phyloP scores from a whole-genome alignment of 2,113 vertebrate genomes.

The Sceloporus tristichus region DNA sequence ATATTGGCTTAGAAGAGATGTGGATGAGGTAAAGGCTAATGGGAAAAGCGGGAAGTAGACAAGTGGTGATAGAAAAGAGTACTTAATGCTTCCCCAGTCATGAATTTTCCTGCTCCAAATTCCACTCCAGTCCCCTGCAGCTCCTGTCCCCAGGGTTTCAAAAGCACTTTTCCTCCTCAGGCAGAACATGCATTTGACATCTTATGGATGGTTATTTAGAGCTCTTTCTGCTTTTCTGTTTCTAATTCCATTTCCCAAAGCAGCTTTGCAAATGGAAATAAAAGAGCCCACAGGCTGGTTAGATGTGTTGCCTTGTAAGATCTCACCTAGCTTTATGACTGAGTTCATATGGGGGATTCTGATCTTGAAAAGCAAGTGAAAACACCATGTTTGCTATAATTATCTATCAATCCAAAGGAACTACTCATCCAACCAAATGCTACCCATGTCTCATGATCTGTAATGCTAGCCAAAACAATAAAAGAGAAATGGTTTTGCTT shows the following conservation, averaged over 20 bases:
- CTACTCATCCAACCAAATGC: neutral
- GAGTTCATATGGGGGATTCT: neutral
- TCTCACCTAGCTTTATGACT: neutral
- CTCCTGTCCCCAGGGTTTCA: neutral
- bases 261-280: neutral
- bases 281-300: neutral
- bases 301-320: neutral
- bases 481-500: neutral
- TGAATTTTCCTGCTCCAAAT: neutral
- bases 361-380: neutral
- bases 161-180: neutral
- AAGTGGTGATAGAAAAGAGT: neutral
- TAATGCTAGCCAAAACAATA: neutral
- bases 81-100: neutral
- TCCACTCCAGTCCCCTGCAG: neutral
- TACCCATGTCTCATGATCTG: accelerated
- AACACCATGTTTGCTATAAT: neutral
- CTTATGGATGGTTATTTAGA: neutral
- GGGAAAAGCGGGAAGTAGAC: neutral
- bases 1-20: no score
- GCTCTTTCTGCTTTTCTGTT: neutral
- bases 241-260: neutral
- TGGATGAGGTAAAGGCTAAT: neutral
- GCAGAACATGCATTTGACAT: neutral
- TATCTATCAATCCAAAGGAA: neutral